Percentiles rank a stretch among this genome's conserved stretches.
Evolutionary conservation across 2,888 invertebrate genomes (phyloP).

Genomic region (Meiosimyza platycephala): DNA sequence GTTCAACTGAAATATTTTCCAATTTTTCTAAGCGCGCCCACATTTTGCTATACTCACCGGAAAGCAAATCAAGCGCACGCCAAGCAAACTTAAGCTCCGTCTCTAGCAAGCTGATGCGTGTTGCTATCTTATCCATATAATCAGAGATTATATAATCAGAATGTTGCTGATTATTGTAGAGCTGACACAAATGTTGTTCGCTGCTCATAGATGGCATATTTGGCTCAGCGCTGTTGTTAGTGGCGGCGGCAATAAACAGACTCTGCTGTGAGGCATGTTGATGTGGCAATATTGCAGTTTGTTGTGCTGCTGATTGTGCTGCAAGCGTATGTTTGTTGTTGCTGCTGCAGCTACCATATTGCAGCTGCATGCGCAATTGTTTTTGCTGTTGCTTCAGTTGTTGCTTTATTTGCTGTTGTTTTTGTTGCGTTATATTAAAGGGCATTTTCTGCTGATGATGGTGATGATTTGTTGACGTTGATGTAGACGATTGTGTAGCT

Average conservation of each 20-base stretch:
- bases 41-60: conserved; percentile 93
- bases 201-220: conserved; percentile 54
- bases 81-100: conserved; percentile 93
- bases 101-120: conserved; percentile 86
- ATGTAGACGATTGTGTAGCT: conserved; percentile 20
- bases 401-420: conserved; percentile 25
- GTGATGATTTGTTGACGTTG: conserved; percentile 25
- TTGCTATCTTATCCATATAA: conserved; percentile 91
- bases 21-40: conserved; percentile 92
- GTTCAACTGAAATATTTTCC: conserved; percentile 87
- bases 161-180: conserved; percentile 69
- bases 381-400: conserved; percentile 28
- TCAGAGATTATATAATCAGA: conserved; percentile 85
- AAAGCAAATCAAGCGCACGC: conserved; percentile 89
- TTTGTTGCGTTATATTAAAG: conserved; percentile 5
- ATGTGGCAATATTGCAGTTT: conserved; percentile 18
- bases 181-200: conserved; percentile 61
- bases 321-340: conserved; percentile 28
- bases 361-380: conserved; percentile 29
- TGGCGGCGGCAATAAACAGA: background rate
- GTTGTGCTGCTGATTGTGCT: conserved; percentile 29
- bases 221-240: conserved; percentile 1
- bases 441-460: conserved; percentile 32
- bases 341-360: conserved; percentile 35
- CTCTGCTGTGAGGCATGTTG: conserved; percentile 12